Evolutionary conservation across 2,888 invertebrate species (phyloP).

Genomic region (Carcina quercana): DNA sequence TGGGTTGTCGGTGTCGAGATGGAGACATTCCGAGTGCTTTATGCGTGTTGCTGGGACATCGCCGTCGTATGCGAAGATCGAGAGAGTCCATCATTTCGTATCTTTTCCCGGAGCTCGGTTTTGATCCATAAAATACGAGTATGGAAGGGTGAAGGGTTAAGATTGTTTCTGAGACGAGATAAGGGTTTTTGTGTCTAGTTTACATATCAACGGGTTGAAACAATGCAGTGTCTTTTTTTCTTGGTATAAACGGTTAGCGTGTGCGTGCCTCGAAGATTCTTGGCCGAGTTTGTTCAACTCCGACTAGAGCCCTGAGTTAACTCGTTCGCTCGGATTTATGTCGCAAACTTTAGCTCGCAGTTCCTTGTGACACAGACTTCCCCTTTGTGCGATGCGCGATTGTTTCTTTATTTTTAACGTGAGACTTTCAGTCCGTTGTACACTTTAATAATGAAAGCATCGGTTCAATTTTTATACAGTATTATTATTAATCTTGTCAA

Average conservation of each 20-base stretch:
- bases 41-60: slow-evolving; percentile 24
- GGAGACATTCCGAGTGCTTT: slow-evolving; percentile 39
- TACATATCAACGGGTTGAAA: neutral
- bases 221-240: slow-evolving; percentile 1
- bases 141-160: neutral
- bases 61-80: slow-evolving; percentile 19
- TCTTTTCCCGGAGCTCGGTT: slow-evolving; percentile 1
- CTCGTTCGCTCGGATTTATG: slow-evolving; percentile 57
- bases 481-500: too few species aligned
- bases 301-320: slow-evolving; percentile 46
- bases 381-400: slow-evolving; percentile 36
- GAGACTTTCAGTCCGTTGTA: neutral
- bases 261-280: slow-evolving; percentile 28
- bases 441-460: too few species aligned
- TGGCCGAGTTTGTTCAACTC: slow-evolving; percentile 53
- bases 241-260: slow-evolving; percentile 8
- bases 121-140: neutral
- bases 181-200: neutral
- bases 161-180: neutral
- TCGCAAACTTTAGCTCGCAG: slow-evolving; percentile 45
- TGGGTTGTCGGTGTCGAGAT: slow-evolving; percentile 24
- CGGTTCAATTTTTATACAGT: too few species aligned
- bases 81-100: slow-evolving; percentile 11
- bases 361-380: slow-evolving; percentile 50
- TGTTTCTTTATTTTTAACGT: slow-evolving; percentile 27